A percentile compares a stretch with the other conserved stretches of the same genome.
These are phyloP conservation scores for Cephus nigrinus DNA, from an alignment of 2,888 invertebrate genomes.

Conservation along the genomic window DNA sequence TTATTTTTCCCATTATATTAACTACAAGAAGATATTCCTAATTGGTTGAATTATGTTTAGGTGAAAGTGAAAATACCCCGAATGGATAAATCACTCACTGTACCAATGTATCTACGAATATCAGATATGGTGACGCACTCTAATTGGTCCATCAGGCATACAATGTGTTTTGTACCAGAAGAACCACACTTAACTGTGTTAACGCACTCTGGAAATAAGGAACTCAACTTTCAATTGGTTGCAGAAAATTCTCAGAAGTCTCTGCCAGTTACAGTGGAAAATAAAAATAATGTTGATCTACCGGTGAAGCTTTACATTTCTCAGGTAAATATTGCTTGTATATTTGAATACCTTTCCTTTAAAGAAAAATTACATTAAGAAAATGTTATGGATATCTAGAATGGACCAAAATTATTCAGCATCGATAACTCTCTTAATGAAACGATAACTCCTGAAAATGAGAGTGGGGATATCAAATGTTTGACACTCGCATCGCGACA, in stretches of 20 bases:
- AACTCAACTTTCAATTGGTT: constrained; percentile 46
- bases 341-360: not conserved
- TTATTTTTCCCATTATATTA: not conserved
- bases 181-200: constrained; percentile 46
- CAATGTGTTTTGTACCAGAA: constrained; percentile 58
- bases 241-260: constrained; percentile 39
- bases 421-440: constrained; percentile 40
- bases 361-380: not conserved
- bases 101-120: constrained; percentile 45
- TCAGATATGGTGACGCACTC: constrained; percentile 57
- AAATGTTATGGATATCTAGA: constrained; percentile 27
- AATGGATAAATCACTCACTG: constrained; percentile 51
- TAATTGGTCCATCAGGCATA: constrained; percentile 49
- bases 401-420: constrained; percentile 41
- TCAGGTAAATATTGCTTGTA: constrained; percentile 37
- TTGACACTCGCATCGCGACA: constrained; percentile 23
- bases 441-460: constrained; percentile 20
- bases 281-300: constrained; percentile 53
- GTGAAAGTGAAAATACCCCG: constrained; percentile 50
- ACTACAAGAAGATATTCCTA: not conserved
- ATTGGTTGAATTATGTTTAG: constrained; percentile 34
- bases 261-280: constrained; percentile 49
- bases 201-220: constrained; percentile 33
- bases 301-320: constrained; percentile 44
- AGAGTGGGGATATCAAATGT: constrained; percentile 22